Percentiles rank a stretch among this genome's conserved stretches.
Conservation (phyloP, 1,140 invertebrate genomes). For the Campoletis sonorensis region DNA sequence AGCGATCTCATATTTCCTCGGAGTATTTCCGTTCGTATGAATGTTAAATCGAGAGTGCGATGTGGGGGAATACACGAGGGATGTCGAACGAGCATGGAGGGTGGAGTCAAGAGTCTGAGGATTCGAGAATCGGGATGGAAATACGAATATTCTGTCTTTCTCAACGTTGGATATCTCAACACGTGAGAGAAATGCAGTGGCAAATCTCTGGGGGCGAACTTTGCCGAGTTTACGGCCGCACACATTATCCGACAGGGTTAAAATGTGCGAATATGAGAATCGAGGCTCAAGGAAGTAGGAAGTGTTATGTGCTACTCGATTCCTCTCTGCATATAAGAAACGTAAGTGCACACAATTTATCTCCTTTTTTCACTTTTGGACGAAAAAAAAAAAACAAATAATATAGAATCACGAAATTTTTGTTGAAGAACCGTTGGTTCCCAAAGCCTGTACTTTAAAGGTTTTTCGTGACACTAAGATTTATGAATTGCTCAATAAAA, state of each 20-base stretch:
- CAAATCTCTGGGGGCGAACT: conserved; percentile 53
- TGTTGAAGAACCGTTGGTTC: background rate
- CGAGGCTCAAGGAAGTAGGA: conserved; percentile 20
- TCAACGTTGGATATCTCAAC: conserved; percentile 31
- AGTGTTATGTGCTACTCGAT: conserved; percentile 17
- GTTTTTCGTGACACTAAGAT: background rate
- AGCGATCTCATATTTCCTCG: background rate
- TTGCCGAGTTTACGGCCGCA: conserved; percentile 54
- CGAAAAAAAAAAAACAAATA: background rate
- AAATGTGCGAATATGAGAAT: conserved; percentile 36
- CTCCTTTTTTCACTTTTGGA: background rate
- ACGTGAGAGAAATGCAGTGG: conserved; percentile 51
- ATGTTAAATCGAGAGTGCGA: conserved; percentile 3
- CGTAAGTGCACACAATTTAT: background rate
- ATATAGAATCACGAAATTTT: background rate
- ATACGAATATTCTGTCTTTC: conserved; percentile 37
- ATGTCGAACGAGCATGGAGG: conserved; percentile 9
- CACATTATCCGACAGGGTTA: conserved; percentile 20
- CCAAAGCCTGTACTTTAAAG: background rate
- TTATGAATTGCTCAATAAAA: background rate
- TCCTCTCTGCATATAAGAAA: background rate
- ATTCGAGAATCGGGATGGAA: conserved; percentile 44
- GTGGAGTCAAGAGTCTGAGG: conserved; percentile 18
- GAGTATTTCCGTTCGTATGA: background rate
- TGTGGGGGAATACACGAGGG: background rate